A percentile compares a stretch with the other conserved stretches of the same genome.
Evolutionary conservation across 2,888 invertebrate species (phyloP).

Genomic region (Lasius fuliginosus): DNA sequence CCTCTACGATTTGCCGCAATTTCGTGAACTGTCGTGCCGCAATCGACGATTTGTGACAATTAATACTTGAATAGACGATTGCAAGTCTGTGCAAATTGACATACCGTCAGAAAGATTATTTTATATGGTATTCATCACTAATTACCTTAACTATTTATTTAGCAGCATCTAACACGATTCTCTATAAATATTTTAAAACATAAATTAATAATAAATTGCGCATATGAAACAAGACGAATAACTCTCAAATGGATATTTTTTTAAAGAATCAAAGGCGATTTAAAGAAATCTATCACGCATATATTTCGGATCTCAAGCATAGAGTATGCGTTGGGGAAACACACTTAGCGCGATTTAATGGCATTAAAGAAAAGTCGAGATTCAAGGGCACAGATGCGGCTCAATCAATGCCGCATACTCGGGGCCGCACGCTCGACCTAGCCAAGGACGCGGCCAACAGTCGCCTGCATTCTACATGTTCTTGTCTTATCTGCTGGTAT

Average conservation of each 20-base stretch:
- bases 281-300: not conserved
- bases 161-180: not conserved
- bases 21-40: conserved; percentile 1
- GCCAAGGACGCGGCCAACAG: conserved; percentile 83
- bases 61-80: not conserved
- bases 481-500: conserved; percentile 80
- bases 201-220: not conserved
- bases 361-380: conserved; percentile 70
- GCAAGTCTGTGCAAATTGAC: not conserved
- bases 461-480: conserved; percentile 85
- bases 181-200: not conserved
- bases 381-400: conserved; percentile 77
- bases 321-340: conserved; percentile 22
- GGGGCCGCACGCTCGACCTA: conserved; percentile 83
- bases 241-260: conserved; percentile 12
- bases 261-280: not conserved
- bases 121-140: not conserved
- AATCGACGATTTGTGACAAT: conserved; percentile 10
- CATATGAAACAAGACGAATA: not conserved
- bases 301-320: not conserved
- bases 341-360: conserved; percentile 58
- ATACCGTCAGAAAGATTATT: not conserved
- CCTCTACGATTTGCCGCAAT: conserved; percentile 37
- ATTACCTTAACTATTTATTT: not conserved
- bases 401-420: conserved; percentile 82